phyloP scores from a whole-genome alignment of 2,113 vertebrate species.

The Myotis davidii region DNA sequence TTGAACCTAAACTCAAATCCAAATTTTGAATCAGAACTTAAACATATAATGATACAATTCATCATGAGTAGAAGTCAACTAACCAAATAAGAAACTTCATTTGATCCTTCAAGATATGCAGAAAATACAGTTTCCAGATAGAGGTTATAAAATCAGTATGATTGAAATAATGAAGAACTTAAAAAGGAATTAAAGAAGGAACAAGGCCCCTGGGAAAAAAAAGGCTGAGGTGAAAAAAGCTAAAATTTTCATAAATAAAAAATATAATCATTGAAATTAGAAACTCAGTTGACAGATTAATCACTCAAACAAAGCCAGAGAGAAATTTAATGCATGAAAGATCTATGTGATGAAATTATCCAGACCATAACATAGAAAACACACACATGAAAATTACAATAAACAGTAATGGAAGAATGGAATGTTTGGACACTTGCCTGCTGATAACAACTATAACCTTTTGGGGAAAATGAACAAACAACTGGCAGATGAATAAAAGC shows the following conservation, averaged over 20 bases:
- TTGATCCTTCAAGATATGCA: not conserved
- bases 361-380: not conserved
- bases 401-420: not conserved
- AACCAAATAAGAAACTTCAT: not conserved
- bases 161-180: not conserved
- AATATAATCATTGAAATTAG: slow-evolving; percentile 39
- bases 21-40: not conserved
- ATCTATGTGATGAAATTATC: slow-evolving; percentile 25
- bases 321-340: slow-evolving; percentile 18
- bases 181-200: slow-evolving; percentile 38
- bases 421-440: not conserved
- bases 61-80: not conserved
- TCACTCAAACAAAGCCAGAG: slow-evolving; percentile 41
- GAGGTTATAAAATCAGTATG: slow-evolving; percentile 1
- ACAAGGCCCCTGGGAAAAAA: not conserved
- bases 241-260: slow-evolving; percentile 43
- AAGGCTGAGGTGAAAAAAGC: slow-evolving; percentile 13
- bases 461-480: not conserved
- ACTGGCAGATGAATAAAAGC: slow-evolving; percentile 16
- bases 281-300: slow-evolving; percentile 43
- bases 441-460: not conserved
- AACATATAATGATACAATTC: not conserved
- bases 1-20: not conserved
- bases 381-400: not conserved
- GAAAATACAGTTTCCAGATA: not conserved